A percentile compares a stretch with the other conserved stretches of the same genome.
These are phyloP conservation scores for Scrobipalpa costella DNA, from an alignment of 2,888 invertebrate genomes.

Conservation along the genomic window DNA sequence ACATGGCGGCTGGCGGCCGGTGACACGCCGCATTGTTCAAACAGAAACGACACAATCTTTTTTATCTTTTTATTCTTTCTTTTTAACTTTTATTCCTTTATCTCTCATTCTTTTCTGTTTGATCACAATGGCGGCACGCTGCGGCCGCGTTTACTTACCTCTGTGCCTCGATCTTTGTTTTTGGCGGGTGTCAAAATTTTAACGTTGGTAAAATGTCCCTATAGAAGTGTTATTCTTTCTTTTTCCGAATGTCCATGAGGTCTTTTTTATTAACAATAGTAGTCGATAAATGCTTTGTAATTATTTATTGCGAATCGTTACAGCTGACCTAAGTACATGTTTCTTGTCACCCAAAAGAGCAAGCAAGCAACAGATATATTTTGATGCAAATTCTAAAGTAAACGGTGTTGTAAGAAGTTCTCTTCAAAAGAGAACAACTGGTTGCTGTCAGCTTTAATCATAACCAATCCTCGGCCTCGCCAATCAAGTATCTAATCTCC, in stretches of 20 bases:
- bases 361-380: too few species aligned
- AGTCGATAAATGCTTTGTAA: too few species aligned
- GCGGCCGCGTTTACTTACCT: conserved; percentile 71
- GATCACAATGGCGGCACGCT: conserved; percentile 70
- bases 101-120: conserved; percentile 52
- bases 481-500: conserved; percentile 61
- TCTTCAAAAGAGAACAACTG: conserved; percentile 10
- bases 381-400: too few species aligned
- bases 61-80: conserved; percentile 64
- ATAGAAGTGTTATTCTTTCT: conserved; percentile 13
- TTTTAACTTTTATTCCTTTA: conserved; percentile 62
- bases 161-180: conserved; percentile 50
- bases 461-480: conserved; percentile 42
- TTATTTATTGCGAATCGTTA: neutral
- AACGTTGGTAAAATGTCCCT: conserved; percentile 18
- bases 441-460: conserved; percentile 24
- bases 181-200: conserved; percentile 30
- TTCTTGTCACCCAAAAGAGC: too few species aligned
- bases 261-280: too few species aligned
- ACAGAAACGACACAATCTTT: conserved; percentile 77
- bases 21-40: conserved; percentile 77
- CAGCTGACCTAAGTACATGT: too few species aligned
- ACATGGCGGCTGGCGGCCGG: conserved; percentile 76
- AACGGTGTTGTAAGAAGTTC: too few species aligned
- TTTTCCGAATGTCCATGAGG: neutral